Conservation (phyloP, 2,888 invertebrate genomes). For the Lepidochitona cinerea region DNA sequence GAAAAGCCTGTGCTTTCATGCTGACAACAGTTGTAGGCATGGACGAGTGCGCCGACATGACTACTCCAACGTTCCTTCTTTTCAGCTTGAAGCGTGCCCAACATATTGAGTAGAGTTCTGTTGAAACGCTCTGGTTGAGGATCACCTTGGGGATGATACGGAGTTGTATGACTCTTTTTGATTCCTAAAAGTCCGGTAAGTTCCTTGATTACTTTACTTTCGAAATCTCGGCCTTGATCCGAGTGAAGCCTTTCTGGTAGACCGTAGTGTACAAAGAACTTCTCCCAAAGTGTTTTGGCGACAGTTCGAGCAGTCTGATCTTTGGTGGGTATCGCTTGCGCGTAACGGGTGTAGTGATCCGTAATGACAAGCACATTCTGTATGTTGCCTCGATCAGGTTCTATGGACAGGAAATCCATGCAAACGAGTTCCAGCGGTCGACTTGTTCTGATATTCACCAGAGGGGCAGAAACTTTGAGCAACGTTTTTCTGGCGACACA, state of each 20-base stretch:
- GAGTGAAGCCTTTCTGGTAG: conserved; percentile 23
- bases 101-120: conserved; percentile 22
- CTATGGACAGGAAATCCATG: conserved; percentile 25
- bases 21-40: conserved; percentile 22
- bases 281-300: conserved; percentile 24
- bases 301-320: conserved; percentile 27
- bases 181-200: conserved; percentile 16
- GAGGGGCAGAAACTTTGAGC: not conserved
- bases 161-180: conserved; percentile 21
- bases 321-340: conserved; percentile 19
- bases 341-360: conserved; percentile 29
- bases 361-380: conserved; percentile 30
- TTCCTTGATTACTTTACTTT: conserved; percentile 21
- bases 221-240: conserved; percentile 29
- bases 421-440: conserved; percentile 27
- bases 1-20: conserved; percentile 22
- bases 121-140: conserved; percentile 23
- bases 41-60: conserved; percentile 12
- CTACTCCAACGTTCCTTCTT: conserved; percentile 22
- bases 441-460: conserved; percentile 8
- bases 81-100: conserved; percentile 16
- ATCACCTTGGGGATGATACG: conserved; percentile 23
- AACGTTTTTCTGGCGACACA: conserved; percentile 18
- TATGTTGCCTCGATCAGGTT: conserved; percentile 17
- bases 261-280: conserved; percentile 26